Percentiles rank a stretch among this genome's conserved stretches.
Conservation (phyloP, 1,140 invertebrate species). For the Rhagoletis zephyria region DNA sequence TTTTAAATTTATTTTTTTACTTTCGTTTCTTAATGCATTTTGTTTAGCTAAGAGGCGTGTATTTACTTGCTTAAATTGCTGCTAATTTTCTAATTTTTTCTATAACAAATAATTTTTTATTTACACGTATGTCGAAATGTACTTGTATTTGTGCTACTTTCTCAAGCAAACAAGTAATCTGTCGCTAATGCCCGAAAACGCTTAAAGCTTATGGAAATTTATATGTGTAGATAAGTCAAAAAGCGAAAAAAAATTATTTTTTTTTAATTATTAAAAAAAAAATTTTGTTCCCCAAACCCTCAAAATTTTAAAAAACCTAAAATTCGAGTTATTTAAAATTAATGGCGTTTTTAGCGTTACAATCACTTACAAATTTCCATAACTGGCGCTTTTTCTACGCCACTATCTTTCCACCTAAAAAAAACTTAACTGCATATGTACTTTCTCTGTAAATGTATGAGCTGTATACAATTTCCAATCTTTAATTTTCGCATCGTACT, state of each 20-base stretch:
- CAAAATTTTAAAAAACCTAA: background rate
- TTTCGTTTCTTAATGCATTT: background rate
- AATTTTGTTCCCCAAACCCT: background rate
- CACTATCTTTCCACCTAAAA: slow-evolving; percentile 18
- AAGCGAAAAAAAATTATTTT: background rate
- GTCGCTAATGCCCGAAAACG: slow-evolving; percentile 8
- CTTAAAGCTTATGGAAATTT: background rate
- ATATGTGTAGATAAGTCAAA: background rate
- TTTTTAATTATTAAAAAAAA: background rate
- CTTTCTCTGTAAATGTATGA: slow-evolving; percentile 1
- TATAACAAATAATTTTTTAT: background rate
- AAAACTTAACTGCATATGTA: background rate
- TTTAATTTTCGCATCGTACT: background rate
- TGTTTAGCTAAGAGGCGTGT: background rate
- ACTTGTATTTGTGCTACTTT: background rate
- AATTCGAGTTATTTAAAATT: no score
- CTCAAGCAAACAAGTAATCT: background rate
- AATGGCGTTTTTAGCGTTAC: no score
- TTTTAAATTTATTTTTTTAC: background rate
- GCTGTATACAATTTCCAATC: background rate
- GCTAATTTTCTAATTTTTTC: background rate
- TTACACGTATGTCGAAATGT: background rate
- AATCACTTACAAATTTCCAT: slow-evolving; percentile 41
- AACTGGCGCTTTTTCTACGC: background rate
- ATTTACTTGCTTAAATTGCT: background rate